phyloP scores from a whole-genome alignment of 2,888 invertebrate species.

The Plebejus anna region DNA sequence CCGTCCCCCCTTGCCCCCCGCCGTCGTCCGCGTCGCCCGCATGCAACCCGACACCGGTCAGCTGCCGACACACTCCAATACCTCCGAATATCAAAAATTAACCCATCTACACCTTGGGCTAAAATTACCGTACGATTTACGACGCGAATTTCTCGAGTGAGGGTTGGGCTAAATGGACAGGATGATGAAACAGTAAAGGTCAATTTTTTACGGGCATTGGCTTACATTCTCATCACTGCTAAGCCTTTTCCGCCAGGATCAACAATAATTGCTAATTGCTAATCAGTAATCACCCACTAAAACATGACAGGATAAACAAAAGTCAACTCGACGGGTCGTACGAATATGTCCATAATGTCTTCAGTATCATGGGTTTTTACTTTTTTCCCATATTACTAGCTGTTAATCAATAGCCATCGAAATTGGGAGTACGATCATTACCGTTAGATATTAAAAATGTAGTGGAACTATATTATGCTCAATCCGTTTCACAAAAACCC shows the following conservation, averaged over 20 bases:
- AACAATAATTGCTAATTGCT: too few species aligned
- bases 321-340: too few species aligned
- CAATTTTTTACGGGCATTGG: not conserved
- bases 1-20: not conserved
- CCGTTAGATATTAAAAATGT: too few species aligned
- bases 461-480: too few species aligned
- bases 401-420: too few species aligned
- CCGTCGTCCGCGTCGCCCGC: not conserved
- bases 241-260: too few species aligned
- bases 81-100: constrained; percentile 19
- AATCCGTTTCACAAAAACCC: not conserved
- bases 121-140: constrained; percentile 24
- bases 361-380: too few species aligned
- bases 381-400: too few species aligned
- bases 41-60: constrained; percentile 15
- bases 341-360: too few species aligned
- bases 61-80: constrained; percentile 20
- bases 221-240: not conserved
- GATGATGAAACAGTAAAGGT: not conserved
- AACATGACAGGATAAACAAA: too few species aligned
- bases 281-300: too few species aligned
- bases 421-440: too few species aligned
- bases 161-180: not conserved
- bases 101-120: constrained; percentile 16
- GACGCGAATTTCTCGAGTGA: not conserved